Conservation (phyloP, 2,797 vertebrate genomes). For the Lepidocolaptes lacrymiger region DNA sequence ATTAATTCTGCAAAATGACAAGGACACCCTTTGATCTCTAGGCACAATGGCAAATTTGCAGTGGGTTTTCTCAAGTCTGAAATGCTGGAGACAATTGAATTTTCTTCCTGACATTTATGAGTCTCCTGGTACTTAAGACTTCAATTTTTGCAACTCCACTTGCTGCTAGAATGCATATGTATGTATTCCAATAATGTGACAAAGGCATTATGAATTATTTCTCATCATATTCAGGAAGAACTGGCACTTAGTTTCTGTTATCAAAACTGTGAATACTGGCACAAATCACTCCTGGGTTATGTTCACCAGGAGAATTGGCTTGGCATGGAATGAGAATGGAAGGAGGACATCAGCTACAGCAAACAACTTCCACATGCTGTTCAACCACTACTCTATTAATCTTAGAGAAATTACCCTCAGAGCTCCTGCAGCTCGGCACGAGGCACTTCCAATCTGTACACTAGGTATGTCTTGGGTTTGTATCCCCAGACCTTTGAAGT, state of each 20-base stretch:
- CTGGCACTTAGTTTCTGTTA: neutral
- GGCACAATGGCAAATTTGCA: neutral
- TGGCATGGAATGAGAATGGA: neutral
- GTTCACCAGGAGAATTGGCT: slow-evolving; percentile 12
- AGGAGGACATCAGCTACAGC: neutral
- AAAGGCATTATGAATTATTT: slow-evolving; percentile 29
- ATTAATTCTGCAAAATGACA: neutral
- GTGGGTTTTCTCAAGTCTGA: neutral
- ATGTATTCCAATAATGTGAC: slow-evolving; percentile 13
- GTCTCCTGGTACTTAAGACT: neutral
- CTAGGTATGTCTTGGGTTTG: neutral
- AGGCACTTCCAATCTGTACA: neutral
- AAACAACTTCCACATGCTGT: neutral
- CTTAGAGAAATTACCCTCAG: neutral
- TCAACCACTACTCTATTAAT: neutral
- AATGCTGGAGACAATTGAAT: neutral
- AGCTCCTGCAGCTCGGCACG: neutral
- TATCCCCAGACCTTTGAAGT: neutral
- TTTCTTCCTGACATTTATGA: neutral
- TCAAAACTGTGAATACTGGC: neutral
- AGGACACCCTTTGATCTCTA: neutral
- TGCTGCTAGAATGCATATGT: neutral
- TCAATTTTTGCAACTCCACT: neutral
- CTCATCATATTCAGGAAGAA: slow-evolving; percentile 1
- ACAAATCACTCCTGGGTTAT: slow-evolving; percentile 5